Base-by-base conservation (phyloP, 2,888 invertebrate species). In the Pycnomerus fuliginosus region DNA sequence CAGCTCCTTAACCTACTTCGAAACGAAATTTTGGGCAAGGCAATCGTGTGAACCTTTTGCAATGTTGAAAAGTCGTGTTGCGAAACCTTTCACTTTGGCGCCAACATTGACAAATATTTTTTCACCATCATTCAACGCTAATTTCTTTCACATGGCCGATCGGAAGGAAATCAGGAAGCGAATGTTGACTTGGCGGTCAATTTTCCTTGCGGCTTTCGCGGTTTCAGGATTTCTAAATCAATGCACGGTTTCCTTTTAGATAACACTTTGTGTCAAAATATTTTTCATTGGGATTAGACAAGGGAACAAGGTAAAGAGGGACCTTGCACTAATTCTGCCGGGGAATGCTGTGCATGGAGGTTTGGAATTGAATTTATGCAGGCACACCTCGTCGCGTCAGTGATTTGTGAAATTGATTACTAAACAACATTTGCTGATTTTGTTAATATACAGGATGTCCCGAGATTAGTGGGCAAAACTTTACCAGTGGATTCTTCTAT, bases 51-150 rank as follows among this genome's bases (percentile, higher is more conserved):
- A 40, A 44, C 48, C 40, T 45, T 48, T 48, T 51, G 48, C 48
- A 48, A 48, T 40, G 24, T 37, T 35, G 38, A 46, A 46, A 47
- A 50, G 50, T 41, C 40, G 22, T 16, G 17, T 52, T 46, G 31
- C 42, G 45, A 45, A 45, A 50, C 52, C 52, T 52, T 52, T 52
- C 52, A 49, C 52, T 52, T 31, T 3, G 20, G 8, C 20, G 20
- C 4, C 11, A 12, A 25, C 11, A 12, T 4, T 10, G 15, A 16
- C 10, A 13, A 8, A 28, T 13, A 28, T 2, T 10, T n/a, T 10
- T 11, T 13, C 16, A 17, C 8, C 34, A 22, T 7, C 7, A 15
- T 13, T 14, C 12, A 16, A 13, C 16, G 16, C 16, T 16, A 27
- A 25, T 25, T 24, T 28, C 5, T 16, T 29, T 37, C 29, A n/a